Conservation (phyloP, 2,113 vertebrate species). For the Erythrolamprus reginae region DNA sequence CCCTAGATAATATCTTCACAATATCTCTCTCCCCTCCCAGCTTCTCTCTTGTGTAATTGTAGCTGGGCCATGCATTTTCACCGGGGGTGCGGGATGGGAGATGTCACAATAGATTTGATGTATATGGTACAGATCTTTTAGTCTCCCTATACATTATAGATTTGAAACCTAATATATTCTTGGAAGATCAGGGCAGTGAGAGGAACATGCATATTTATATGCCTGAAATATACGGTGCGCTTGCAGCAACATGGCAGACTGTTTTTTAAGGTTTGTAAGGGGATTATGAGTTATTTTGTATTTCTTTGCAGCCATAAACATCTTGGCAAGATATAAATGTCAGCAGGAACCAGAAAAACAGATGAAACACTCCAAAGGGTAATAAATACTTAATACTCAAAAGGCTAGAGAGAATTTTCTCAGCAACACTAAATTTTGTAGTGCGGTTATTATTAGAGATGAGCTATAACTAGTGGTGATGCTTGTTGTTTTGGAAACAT, state of each 20-base stretch:
- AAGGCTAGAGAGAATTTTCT: constrained; percentile 33
- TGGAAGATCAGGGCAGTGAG: background rate
- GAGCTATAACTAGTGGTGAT: background rate
- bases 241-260: background rate
- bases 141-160: constrained; percentile 4
- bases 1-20: background rate
- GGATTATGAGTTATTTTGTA: constrained; percentile 12
- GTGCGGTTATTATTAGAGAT: constrained; percentile 6
- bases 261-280: constrained; percentile 25
- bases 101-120: constrained; percentile 5
- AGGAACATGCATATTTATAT: background rate
- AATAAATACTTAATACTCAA: constrained; percentile 42
- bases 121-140: constrained; percentile 21
- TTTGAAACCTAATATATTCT: background rate
- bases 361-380: constrained; percentile 38
- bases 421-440: constrained; percentile 16
- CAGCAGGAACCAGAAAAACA: constrained; percentile 37
- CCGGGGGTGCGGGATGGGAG: background rate
- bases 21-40: background rate
- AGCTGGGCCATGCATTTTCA: constrained; percentile 9
- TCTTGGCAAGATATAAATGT: constrained; percentile 47
- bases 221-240: background rate
- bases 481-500: background rate
- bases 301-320: constrained; percentile 41
- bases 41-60: constrained; percentile 8